A percentile compares a stretch with the other conserved stretches of the same genome.
Evolutionary conservation across 1,140 invertebrate genomes (phyloP).

Genomic region (Harpegnathos saltator): DNA sequence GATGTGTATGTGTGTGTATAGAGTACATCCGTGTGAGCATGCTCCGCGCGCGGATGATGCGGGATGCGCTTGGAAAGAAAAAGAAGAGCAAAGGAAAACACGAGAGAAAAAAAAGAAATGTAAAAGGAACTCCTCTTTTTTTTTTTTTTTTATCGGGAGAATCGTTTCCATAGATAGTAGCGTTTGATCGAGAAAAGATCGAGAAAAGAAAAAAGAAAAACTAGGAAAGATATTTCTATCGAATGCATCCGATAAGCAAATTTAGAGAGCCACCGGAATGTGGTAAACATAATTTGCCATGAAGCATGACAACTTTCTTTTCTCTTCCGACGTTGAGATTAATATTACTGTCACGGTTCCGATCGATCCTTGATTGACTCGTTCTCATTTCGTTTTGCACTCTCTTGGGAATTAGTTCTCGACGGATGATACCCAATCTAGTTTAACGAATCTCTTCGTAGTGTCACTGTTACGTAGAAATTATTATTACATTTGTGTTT

Average conservation of each 20-base stretch:
- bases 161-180: constrained; percentile 20
- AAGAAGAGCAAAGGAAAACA: too few species aligned
- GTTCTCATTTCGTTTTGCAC: constrained; percentile 65
- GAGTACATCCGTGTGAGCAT: constrained; percentile 66
- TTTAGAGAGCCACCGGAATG: constrained; percentile 85
- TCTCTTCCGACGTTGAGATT: constrained; percentile 68
- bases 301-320: constrained; percentile 82
- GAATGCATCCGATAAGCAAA: constrained; percentile 75
- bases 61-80: constrained; percentile 30
- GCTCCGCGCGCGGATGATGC: constrained; percentile 50
- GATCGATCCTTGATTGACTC: constrained; percentile 65
- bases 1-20: constrained; percentile 46
- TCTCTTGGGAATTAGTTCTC: constrained; percentile 72
- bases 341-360: constrained; percentile 67
- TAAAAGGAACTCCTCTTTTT: neutral
- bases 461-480: constrained; percentile 78
- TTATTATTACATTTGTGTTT: constrained; percentile 64
- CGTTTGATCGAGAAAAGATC: constrained; percentile 5
- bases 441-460: constrained; percentile 81
- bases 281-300: constrained; percentile 82
- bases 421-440: constrained; percentile 76
- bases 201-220: too few species aligned
- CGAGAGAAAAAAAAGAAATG: neutral
- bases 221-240: constrained; percentile 11
- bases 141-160: too few species aligned